Evolutionary conservation across 2,888 invertebrate species (phyloP).

Genomic region (Mystacides longicornis): DNA sequence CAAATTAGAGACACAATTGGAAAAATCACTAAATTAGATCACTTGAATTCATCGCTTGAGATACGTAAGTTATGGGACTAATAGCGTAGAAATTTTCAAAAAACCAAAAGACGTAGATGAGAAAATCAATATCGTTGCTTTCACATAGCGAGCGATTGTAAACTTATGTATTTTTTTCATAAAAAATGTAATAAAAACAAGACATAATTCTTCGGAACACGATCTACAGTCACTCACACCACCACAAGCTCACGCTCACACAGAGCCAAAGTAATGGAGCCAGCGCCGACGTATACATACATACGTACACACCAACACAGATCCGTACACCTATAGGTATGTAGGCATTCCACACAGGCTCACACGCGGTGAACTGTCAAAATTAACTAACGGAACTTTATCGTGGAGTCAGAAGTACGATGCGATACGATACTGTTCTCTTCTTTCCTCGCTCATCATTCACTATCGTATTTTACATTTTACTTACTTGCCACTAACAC

Average conservation of each 20-base stretch:
- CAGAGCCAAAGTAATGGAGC: neutral
- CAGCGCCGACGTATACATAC: neutral
- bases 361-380: constrained; percentile 12
- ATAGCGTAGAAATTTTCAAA: constrained; percentile 10
- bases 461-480: neutral
- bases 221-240: constrained; percentile 3
- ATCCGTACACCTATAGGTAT: neutral
- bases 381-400: constrained; percentile 3
- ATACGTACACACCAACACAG: neutral
- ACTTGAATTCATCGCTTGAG: neutral
- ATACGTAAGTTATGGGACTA: neutral
- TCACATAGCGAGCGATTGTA: constrained; percentile 16
- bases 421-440: neutral
- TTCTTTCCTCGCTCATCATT: constrained; percentile 28
- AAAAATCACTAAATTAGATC: constrained; percentile 3
- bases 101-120: constrained; percentile 8
- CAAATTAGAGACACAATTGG: constrained; percentile 2
- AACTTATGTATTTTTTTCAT: constrained; percentile 40
- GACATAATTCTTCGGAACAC: constrained; percentile 39
- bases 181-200: constrained; percentile 51
- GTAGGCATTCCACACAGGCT: neutral
- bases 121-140: constrained; percentile 19
- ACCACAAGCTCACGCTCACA: neutral
- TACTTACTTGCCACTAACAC: neutral
- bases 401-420: neutral